phyloP scores from a whole-genome alignment of 2,888 invertebrate genomes.

The Sipunculus nudus region DNA sequence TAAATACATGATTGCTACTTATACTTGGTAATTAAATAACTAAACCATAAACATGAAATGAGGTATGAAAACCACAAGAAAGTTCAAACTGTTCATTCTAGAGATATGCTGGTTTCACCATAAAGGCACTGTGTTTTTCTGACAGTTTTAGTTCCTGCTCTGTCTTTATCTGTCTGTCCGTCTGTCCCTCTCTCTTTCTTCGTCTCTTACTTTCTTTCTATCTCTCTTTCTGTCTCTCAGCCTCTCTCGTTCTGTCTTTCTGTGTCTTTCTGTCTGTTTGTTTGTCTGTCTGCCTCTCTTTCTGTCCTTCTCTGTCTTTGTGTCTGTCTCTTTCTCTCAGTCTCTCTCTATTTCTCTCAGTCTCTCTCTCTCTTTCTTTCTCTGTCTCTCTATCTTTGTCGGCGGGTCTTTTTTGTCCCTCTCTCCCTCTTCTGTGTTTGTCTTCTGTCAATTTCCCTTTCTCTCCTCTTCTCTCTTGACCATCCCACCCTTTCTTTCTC shows the following conservation, averaged over 20 bases:
- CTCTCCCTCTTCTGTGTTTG: neutral
- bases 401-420: too few relatives aligned
- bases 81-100: too few relatives aligned
- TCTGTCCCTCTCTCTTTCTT: neutral
- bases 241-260: neutral
- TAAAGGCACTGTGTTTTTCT: too few relatives aligned
- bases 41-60: too few relatives aligned
- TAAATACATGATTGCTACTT: too few relatives aligned
- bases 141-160: neutral
- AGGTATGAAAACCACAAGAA: too few relatives aligned
- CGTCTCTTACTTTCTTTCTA: neutral
- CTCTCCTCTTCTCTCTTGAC: neutral
- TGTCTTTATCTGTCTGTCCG: neutral
- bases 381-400: constrained; percentile 1
- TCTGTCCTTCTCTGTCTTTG: neutral
- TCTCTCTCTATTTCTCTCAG: neutral
- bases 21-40: too few relatives aligned
- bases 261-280: neutral
- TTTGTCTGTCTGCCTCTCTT: neutral
- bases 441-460: neutral
- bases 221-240: neutral
- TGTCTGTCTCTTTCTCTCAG: neutral
- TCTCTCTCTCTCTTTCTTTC: neutral
- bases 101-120: too few relatives aligned
- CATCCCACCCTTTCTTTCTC: neutral